Evolutionary conservation across 2,888 invertebrate species (phyloP).

Genomic region (Plebejus melissa): DNA sequence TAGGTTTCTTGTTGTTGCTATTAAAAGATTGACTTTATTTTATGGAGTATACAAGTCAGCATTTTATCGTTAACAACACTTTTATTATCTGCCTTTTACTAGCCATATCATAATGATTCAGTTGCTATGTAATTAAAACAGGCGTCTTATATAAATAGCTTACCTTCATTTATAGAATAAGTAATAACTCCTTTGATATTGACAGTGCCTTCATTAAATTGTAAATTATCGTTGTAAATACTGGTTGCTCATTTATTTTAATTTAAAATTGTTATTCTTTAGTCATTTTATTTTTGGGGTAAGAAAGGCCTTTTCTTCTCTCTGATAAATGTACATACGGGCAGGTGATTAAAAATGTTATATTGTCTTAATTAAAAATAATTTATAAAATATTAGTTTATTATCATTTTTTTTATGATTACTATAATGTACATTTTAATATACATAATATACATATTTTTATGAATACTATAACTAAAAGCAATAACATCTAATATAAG

Average conservation of each 20-base stretch:
- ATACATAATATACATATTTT: too few relatives aligned
- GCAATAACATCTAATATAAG: not conserved
- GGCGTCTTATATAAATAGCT: not conserved
- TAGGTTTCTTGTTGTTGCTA: not conserved
- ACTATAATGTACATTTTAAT: too few relatives aligned
- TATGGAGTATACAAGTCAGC: not conserved
- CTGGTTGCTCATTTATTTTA: not conserved
- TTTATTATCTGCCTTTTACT: not conserved
- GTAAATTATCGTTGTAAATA: not conserved
- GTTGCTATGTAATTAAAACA: not conserved
- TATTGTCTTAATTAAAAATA: not conserved
- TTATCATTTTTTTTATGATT: too few relatives aligned
- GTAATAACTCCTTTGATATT: too few relatives aligned
- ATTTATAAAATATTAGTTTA: too few relatives aligned
- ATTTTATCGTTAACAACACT: not conserved
- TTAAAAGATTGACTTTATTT: not conserved
- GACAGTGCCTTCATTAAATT: too few relatives aligned
- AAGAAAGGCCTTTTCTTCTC: too few relatives aligned
- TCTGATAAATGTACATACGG: too few relatives aligned
- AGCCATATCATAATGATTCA: not conserved
- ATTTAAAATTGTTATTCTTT: too few relatives aligned
- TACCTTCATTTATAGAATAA: too few relatives aligned
- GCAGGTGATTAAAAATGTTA: not conserved
- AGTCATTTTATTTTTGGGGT: too few relatives aligned
- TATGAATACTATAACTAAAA: not conserved